Conservation (phyloP, 1,140 invertebrate species). For the Monomorium pharaonis region DNA sequence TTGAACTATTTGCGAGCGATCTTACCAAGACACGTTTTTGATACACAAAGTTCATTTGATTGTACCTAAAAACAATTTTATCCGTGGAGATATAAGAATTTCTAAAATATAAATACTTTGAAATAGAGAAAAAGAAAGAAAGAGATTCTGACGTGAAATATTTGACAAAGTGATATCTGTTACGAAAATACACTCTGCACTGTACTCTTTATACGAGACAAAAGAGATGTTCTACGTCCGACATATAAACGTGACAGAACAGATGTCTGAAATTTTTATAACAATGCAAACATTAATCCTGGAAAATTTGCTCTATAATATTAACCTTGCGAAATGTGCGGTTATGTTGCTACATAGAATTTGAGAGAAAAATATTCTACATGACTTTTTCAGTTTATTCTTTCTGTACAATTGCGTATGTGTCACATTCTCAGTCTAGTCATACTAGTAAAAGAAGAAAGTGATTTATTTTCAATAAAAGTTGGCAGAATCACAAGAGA, state of each 20-base stretch:
- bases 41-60: conserved; percentile 24
- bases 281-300: background rate
- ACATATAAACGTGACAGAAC: background rate
- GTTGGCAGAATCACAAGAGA: background rate
- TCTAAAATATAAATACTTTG: background rate
- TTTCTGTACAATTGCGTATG: background rate
- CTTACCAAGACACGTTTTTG: background rate
- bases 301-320: background rate
- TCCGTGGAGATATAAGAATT: background rate
- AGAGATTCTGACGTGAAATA: background rate
- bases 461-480: conserved; percentile 48
- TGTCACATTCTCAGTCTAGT: background rate
- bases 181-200: background rate
- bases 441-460: background rate
- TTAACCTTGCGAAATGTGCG: background rate
- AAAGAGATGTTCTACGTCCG: background rate
- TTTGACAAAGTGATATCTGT: background rate
- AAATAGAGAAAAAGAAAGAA: background rate
- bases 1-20: background rate
- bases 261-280: conserved; percentile 3
- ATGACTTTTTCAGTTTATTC: background rate
- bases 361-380: conserved; percentile 3
- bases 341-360: background rate
- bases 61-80: background rate
- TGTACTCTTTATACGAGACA: background rate